A percentile compares a stretch with the other conserved stretches of the same genome.
Evolutionary conservation across 2,888 invertebrate species (phyloP).

Genomic region (Pherbina coryleti): DNA sequence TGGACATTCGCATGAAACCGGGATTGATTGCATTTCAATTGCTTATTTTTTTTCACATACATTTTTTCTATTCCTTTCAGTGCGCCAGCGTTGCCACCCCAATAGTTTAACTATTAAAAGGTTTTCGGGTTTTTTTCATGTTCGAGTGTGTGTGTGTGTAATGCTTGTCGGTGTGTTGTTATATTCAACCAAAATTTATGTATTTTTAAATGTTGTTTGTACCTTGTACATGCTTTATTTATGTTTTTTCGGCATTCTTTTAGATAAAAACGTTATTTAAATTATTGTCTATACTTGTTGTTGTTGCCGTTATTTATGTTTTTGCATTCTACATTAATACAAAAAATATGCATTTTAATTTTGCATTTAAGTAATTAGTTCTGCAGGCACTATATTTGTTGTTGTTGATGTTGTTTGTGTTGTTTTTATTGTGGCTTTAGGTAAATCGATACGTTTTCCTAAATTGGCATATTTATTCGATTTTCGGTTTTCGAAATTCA

Average conservation of each 20-base stretch:
- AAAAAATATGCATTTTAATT: conserved; percentile 10
- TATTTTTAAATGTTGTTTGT: background rate
- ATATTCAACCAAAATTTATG: background rate
- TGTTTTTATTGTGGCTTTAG: background rate
- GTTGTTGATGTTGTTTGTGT: background rate
- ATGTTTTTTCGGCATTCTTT: background rate
- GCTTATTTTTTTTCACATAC: conserved; percentile 1
- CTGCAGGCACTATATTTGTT: background rate
- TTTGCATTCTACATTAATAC: background rate
- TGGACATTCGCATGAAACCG: background rate
- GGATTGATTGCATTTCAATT: conserved; percentile 31
- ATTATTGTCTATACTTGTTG: conserved; percentile 1
- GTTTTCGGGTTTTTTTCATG: too few relatives aligned
- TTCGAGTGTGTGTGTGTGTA: background rate
- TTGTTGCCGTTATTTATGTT: background rate
- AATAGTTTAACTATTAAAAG: background rate
- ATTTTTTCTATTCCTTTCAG: background rate
- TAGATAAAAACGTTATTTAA: conserved; percentile 12
- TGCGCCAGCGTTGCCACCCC: background rate
- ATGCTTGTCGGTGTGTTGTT: background rate
- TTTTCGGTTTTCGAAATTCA: background rate
- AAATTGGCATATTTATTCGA: background rate
- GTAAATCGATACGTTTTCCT: background rate
- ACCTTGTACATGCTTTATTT: background rate
- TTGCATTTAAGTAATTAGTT: conserved; percentile 17